These are phyloP conservation scores for Morus bassanus DNA, from an alignment of 2,797 vertebrate species.

Conservation along the genomic window DNA sequence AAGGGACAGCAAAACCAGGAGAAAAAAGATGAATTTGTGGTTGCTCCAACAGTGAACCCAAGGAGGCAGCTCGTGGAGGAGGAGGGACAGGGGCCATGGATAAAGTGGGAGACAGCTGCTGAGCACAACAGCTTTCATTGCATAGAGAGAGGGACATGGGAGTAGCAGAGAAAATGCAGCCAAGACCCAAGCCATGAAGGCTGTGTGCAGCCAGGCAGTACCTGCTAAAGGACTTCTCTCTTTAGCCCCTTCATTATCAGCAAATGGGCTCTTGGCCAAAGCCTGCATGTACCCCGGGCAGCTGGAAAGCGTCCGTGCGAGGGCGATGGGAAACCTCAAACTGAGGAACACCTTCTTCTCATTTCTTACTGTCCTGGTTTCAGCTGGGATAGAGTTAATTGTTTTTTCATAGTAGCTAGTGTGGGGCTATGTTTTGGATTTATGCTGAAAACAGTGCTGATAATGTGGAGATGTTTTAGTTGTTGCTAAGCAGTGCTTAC, in stretches of 20 bases:
- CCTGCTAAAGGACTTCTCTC: neutral
- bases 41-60: neutral
- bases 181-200: neutral
- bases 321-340: neutral
- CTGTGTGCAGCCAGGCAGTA: neutral
- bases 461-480: too few species aligned
- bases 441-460: too few species aligned
- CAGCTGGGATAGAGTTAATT: too few species aligned
- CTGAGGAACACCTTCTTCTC: neutral
- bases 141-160: neutral
- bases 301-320: accelerated
- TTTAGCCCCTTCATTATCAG: neutral
- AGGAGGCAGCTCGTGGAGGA: neutral
- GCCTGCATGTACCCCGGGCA: neutral
- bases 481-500: too few species aligned
- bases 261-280: neutral
- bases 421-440: too few species aligned
- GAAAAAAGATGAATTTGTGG: neutral
- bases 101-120: neutral
- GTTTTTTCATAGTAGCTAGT: too few species aligned
- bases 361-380: too few species aligned
- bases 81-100: neutral
- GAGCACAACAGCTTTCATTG: neutral
- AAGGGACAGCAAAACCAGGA: neutral
- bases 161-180: neutral